Evolutionary conservation across 1,140 invertebrate genomes (phyloP).

Genomic region (Macrocentrus cingulum): DNA sequence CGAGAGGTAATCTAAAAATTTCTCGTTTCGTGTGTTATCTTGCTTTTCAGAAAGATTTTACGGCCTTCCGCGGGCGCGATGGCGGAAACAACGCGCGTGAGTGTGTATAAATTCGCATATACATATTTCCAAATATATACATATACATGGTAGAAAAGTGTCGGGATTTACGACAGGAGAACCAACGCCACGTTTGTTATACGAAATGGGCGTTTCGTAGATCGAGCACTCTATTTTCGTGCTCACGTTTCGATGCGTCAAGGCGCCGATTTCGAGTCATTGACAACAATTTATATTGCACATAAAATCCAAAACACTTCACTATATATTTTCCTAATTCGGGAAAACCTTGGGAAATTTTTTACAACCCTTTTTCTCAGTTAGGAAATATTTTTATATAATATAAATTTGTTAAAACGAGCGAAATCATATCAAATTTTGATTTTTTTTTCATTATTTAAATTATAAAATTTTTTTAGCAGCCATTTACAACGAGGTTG

Average conservation of each 20-base stretch:
- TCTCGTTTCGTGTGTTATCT: conserved; percentile 14
- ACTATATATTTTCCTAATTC: too few relatives aligned
- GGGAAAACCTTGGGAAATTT: too few relatives aligned
- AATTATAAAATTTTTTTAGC: conserved; percentile 7
- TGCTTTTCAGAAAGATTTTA: conserved; percentile 4
- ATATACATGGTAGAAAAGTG: conserved; percentile 1
- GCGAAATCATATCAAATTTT: too few relatives aligned
- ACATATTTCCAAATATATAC: too few relatives aligned
- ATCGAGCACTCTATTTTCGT: conserved; percentile 11
- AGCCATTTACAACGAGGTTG: conserved; percentile 34
- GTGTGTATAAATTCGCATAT: neutral
- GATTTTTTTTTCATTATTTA: neutral
- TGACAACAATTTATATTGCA: conserved; percentile 2
- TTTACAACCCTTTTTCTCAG: too few relatives aligned
- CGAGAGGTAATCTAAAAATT: conserved; percentile 3
- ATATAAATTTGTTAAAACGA: too few relatives aligned
- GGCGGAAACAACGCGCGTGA: conserved; percentile 2
- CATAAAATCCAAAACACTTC: too few relatives aligned
- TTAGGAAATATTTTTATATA: too few relatives aligned
- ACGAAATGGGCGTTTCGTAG: neutral
- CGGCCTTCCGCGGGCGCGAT: conserved; percentile 7
- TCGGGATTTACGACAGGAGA: conserved; percentile 1
- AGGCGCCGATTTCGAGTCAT: neutral
- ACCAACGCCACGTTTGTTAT: neutral
- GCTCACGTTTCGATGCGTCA: neutral